phyloP scores from a whole-genome alignment of 53 echinoderm and acorn worm genomes.

The Echinometra lucunter region DNA sequence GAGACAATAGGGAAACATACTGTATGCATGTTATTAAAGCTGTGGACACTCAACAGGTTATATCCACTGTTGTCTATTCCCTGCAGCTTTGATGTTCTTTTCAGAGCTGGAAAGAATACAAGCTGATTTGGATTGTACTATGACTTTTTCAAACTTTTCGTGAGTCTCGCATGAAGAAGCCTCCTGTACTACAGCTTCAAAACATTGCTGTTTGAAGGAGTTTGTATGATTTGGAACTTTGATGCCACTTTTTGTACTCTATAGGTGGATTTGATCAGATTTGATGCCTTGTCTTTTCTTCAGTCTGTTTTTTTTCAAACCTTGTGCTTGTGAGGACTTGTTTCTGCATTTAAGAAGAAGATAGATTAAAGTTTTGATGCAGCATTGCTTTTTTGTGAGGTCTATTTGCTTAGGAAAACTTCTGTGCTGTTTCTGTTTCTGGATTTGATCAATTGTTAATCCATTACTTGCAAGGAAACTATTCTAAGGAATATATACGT shows the following conservation, averaged over 20 bases:
- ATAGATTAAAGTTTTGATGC: too few species aligned
- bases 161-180: not conserved
- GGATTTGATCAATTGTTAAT: not conserved
- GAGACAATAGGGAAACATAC: conserved; percentile 25
- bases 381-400: too few species aligned
- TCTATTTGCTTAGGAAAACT: too few species aligned
- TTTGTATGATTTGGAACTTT: not conserved
- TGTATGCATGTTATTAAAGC: conserved; percentile 16
- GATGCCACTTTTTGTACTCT: not conserved
- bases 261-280: not conserved
- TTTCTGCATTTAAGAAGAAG: too few species aligned
- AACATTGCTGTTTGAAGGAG: not conserved
- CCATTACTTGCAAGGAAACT: not conserved
- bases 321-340: too few species aligned
- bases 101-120: not conserved
- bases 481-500: conserved; percentile 38
- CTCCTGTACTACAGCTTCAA: not conserved
- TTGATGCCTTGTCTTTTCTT: too few species aligned
- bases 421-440: too few species aligned
- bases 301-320: too few species aligned
- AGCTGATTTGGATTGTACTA: not conserved
- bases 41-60: not conserved
- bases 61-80: conserved; percentile 14
- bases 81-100: not conserved
- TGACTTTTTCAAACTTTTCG: not conserved